These are phyloP conservation scores for Benthosema pterotum DNA, from an alignment of 2,797 vertebrate genomes.

Conservation along the genomic window DNA sequence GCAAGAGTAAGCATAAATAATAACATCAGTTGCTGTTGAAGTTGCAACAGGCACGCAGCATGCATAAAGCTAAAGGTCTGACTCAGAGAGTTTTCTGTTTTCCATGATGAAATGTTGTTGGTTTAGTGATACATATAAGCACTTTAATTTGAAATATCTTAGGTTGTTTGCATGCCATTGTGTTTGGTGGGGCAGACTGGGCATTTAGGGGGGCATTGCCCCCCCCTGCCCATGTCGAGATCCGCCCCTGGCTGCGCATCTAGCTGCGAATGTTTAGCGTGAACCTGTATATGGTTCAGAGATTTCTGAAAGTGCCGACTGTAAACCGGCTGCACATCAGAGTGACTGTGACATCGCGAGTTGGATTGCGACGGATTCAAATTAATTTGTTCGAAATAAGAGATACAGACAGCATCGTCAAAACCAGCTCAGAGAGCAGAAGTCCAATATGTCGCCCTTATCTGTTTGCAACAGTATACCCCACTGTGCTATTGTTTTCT, in stretches of 20 bases:
- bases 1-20: too few relatives aligned
- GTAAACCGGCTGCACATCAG: constrained; percentile 22
- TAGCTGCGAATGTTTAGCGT: neutral
- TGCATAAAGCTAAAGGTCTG: too few relatives aligned
- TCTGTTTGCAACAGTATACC: constrained; percentile 27
- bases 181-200: too few relatives aligned
- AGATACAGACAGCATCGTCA: constrained; percentile 25
- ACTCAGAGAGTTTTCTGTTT: too few relatives aligned
- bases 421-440: constrained; percentile 22
- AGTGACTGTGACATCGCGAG: constrained; percentile 8
- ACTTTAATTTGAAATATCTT: too few relatives aligned
- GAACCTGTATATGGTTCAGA: constrained; percentile 8
- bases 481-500: neutral
- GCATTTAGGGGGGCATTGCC: too few relatives aligned
- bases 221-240: too few relatives aligned
- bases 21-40: too few relatives aligned
- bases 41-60: too few relatives aligned
- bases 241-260: constrained; percentile 15
- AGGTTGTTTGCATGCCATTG: too few relatives aligned
- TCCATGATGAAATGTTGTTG: too few relatives aligned
- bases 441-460: constrained; percentile 26
- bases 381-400: constrained; percentile 41
- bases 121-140: too few relatives aligned
- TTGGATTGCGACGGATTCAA: constrained; percentile 4
- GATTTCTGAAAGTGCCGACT: constrained; percentile 22